Conservation (phyloP, 2,797 vertebrate genomes). For the Phataginus tetradactyla region DNA sequence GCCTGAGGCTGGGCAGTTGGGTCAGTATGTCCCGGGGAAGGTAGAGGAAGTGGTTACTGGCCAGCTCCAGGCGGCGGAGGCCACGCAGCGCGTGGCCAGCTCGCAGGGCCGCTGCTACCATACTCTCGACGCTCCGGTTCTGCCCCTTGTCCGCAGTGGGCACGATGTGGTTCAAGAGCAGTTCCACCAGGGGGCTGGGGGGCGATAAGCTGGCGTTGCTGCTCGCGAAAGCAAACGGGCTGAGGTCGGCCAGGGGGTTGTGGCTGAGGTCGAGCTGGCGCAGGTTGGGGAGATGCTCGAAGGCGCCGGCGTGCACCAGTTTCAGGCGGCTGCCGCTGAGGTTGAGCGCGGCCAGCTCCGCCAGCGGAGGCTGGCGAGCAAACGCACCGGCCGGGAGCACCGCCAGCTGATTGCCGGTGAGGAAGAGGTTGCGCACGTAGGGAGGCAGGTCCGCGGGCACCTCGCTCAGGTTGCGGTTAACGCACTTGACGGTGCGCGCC, state of each 20-base stretch:
- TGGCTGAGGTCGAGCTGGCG: constrained; percentile 92
- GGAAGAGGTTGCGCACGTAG: constrained; percentile 89
- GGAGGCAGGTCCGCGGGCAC: constrained; percentile 90
- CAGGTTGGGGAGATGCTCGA: constrained; percentile 91
- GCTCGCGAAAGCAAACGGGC: constrained; percentile 85
- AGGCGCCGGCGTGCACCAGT: constrained; percentile 86
- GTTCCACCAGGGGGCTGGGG: constrained; percentile 86
- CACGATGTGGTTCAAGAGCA: constrained; percentile 88
- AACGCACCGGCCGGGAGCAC: constrained; percentile 88
- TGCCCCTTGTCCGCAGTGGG: not conserved
- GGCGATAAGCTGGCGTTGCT: constrained; percentile 68
- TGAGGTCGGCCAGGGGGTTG: constrained; percentile 89
- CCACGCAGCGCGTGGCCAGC: constrained; percentile 77
- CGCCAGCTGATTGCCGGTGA: constrained; percentile 91
- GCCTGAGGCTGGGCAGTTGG: constrained; percentile 85
- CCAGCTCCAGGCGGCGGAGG: constrained; percentile 86
- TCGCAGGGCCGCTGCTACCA: constrained; percentile 71
- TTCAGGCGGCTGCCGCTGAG: constrained; percentile 91
- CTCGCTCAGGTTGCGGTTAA: constrained; percentile 88
- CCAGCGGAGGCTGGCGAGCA: constrained; percentile 83
- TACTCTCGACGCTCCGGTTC: constrained; percentile 67
- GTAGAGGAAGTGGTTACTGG: constrained; percentile 89
- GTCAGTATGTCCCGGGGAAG: constrained; percentile 87
- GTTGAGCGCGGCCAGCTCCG: constrained; percentile 89
- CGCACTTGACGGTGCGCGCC: constrained; percentile 91